These are phyloP conservation scores for Cydia splendana DNA, from an alignment of 1,140 invertebrate species.

Conservation along the genomic window DNA sequence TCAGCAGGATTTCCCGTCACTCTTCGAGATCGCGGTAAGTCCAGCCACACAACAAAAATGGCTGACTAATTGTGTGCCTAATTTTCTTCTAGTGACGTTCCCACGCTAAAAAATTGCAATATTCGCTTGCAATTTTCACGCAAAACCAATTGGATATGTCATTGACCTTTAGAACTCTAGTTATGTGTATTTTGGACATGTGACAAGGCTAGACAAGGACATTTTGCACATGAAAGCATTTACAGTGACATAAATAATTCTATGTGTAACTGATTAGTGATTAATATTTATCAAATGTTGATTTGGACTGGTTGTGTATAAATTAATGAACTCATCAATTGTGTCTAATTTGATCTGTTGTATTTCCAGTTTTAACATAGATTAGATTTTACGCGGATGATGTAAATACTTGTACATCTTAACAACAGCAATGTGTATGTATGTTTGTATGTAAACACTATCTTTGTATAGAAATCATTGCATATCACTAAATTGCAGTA, in stretches of 20 bases:
- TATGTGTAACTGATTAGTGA: neutral
- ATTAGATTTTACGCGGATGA: neutral
- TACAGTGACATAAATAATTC: constrained; percentile 7
- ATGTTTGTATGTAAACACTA: too few relatives aligned
- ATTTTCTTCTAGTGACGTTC: constrained; percentile 22
- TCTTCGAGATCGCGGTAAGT: constrained; percentile 72
- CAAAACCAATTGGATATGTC: constrained; percentile 41
- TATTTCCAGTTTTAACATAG: neutral
- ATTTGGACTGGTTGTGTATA: neutral
- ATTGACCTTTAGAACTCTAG: constrained; percentile 47
- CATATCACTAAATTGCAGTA: too few relatives aligned
- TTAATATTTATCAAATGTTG: constrained; percentile 25
- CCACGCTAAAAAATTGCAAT: constrained; percentile 25
- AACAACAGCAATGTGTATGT: too few relatives aligned
- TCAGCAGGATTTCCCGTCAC: constrained; percentile 67
- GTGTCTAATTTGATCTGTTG: neutral
- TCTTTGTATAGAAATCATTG: too few relatives aligned
- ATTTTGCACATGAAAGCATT: constrained; percentile 19
- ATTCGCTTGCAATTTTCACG: constrained; percentile 28
- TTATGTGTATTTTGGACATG: constrained; percentile 25
- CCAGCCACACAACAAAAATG: constrained; percentile 39
- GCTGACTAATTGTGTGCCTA: constrained; percentile 39
- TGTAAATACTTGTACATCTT: neutral
- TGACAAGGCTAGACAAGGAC: constrained; percentile 29
- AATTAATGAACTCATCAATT: neutral